Percentiles rank a stretch among this genome's conserved stretches.
Evolutionary conservation across 2,113 vertebrate species (phyloP).

Genomic region (Oriolus oriolus): DNA sequence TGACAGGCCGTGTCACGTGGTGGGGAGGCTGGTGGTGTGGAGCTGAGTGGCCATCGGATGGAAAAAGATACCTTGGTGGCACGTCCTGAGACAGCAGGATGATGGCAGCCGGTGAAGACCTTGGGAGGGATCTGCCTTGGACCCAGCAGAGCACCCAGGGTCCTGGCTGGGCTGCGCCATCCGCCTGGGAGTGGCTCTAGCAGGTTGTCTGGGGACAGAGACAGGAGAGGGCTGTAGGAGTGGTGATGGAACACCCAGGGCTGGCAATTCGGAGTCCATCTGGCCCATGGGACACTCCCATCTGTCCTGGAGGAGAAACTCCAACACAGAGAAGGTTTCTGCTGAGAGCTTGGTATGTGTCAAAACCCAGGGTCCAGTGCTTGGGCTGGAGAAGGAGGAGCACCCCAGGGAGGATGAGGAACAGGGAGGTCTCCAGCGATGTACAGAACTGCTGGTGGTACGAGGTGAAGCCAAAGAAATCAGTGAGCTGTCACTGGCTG

Average conservation of each 20-base stretch:
- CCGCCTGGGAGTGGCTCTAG: not conserved
- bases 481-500: not conserved
- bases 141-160: not conserved
- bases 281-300: not conserved
- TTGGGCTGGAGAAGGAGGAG: not conserved
- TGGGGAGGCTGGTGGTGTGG: not conserved
- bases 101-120: not conserved
- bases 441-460: not conserved
- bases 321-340: not conserved
- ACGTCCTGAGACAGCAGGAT: not conserved
- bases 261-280: not conserved
- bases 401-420: not conserved
- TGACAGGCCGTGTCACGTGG: not conserved
- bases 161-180: not conserved
- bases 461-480: not conserved
- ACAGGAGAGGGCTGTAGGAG: not conserved
- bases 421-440: not conserved
- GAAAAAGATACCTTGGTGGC: not conserved
- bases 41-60: rapidly evolving
- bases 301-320: not conserved
- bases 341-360: not conserved
- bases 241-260: not conserved
- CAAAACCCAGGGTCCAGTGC: not conserved
- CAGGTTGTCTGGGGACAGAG: not conserved
- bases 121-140: not conserved